Conservation (phyloP, 2,113 vertebrate species). For the Ailurus styani region DNA sequence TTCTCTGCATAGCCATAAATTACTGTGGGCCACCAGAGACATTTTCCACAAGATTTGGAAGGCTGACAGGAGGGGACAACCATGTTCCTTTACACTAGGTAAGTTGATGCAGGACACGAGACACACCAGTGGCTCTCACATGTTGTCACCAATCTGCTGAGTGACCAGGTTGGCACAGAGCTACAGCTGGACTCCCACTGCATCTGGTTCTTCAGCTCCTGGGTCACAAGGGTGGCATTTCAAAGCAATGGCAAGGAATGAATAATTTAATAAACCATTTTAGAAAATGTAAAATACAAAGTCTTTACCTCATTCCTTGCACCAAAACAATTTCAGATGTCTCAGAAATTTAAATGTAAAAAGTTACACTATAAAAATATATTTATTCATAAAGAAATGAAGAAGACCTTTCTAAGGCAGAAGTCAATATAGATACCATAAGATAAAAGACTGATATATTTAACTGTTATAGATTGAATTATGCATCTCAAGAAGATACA, state of each 20-base stretch:
- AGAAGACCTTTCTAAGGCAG: background rate
- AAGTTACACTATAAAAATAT: background rate
- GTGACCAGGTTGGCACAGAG: no score
- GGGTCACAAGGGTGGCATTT: background rate
- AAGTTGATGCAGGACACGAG: background rate
- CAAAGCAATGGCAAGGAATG: background rate
- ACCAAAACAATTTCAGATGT: background rate
- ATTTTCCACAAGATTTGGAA: background rate
- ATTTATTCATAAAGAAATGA: background rate
- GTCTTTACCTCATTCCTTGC: background rate
- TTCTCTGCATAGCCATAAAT: background rate
- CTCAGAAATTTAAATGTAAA: background rate
- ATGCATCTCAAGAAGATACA: background rate
- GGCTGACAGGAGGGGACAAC: background rate
- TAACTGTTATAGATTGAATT: background rate
- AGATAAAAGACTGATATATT: background rate
- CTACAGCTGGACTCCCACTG: no score
- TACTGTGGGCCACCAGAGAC: background rate
- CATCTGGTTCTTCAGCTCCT: background rate
- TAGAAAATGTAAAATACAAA: background rate
- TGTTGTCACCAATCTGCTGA: background rate
- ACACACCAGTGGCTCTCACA: background rate
- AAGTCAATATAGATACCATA: background rate
- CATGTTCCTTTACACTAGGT: background rate
- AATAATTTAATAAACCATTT: background rate